Evolutionary conservation across 2,888 invertebrate genomes (phyloP).

Genomic region (Lordiphosa andalusiaca): DNA sequence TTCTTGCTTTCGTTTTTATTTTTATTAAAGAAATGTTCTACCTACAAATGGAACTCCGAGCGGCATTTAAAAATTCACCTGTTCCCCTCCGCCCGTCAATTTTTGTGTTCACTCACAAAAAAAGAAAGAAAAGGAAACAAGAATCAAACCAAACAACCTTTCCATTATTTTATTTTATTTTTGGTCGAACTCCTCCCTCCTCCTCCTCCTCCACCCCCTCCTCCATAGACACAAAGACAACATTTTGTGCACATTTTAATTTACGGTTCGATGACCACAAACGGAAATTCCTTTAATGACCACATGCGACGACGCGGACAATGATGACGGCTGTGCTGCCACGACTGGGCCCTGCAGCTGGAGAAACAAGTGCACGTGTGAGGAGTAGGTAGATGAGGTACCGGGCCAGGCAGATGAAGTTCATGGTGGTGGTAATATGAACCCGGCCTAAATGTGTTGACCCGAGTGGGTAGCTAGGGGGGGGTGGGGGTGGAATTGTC

Average conservation of each 20-base stretch:
- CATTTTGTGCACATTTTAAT: constrained; percentile 63
- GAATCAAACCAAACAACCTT: constrained; percentile 42
- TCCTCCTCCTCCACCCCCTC: constrained; percentile 17
- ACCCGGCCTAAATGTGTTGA: constrained; percentile 41
- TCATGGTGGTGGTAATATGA: constrained; percentile 7
- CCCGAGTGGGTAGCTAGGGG: constrained; percentile 22
- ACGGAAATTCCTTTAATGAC: constrained; percentile 75
- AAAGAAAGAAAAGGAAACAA: constrained; percentile 25
- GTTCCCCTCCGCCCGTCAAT: not conserved
- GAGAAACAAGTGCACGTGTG: constrained; percentile 20
- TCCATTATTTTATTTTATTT: constrained; percentile 20
- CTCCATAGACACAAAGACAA: constrained; percentile 14
- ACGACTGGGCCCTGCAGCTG: constrained; percentile 15
- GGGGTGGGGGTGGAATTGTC: constrained; percentile 1
- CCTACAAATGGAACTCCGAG: not conserved
- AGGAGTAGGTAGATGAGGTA: not conserved
- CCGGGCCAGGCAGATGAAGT: not conserved
- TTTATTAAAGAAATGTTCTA: no score
- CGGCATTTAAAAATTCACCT: constrained; percentile 5
- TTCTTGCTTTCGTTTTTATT: no score
- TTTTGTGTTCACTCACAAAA: constrained; percentile 11
- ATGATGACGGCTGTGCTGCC: constrained; percentile 27
- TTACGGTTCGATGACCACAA: constrained; percentile 68
- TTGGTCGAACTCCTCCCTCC: constrained; percentile 14
- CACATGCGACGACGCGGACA: constrained; percentile 56